Percentiles rank a stretch among this genome's conserved stretches.
Evolutionary conservation across 2,113 vertebrate species (phyloP).

Genomic region (Rana temporaria): DNA sequence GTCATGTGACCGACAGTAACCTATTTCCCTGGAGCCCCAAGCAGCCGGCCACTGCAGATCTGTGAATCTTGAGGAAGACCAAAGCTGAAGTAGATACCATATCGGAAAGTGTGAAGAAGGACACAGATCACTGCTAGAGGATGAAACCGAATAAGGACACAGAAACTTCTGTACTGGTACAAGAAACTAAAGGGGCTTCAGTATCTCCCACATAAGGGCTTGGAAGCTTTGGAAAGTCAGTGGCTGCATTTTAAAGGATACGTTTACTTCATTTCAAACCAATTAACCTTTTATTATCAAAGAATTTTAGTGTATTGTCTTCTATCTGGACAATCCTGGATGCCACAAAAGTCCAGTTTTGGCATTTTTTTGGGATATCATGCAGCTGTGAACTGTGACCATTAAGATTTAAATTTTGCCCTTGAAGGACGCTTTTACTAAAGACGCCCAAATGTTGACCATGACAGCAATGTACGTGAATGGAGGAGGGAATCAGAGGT

Average conservation of each 20-base stretch:
- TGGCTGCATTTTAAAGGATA: constrained; percentile 35
- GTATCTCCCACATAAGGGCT: constrained; percentile 53
- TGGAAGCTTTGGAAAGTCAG: background rate
- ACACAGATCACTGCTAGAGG: constrained; percentile 46
- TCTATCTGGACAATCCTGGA: constrained; percentile 22
- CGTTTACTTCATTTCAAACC: background rate
- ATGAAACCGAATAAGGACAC: constrained; percentile 60
- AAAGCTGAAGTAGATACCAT: background rate
- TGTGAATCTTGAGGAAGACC: background rate
- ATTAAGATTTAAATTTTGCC: constrained; percentile 16
- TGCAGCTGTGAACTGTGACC: background rate
- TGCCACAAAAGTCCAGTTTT: background rate
- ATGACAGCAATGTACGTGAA: constrained; percentile 87
- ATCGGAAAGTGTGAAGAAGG: background rate
- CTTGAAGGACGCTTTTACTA: constrained; percentile 55
- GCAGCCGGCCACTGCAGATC: constrained; percentile 46
- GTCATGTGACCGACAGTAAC: constrained; percentile 66
- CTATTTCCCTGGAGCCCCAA: constrained; percentile 56
- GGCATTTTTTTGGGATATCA: background rate
- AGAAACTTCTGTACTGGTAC: constrained; percentile 51
- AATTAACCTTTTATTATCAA: background rate
- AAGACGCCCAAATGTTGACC: constrained; percentile 75
- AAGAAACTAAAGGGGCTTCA: constrained; percentile 52
- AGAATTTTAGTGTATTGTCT: background rate
- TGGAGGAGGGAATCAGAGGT: constrained; percentile 69